A percentile compares a stretch with the other conserved stretches of the same genome.
These are phyloP conservation scores for Callosobruchus maculatus DNA, from an alignment of 2,888 invertebrate genomes.

Conservation along the genomic window DNA sequence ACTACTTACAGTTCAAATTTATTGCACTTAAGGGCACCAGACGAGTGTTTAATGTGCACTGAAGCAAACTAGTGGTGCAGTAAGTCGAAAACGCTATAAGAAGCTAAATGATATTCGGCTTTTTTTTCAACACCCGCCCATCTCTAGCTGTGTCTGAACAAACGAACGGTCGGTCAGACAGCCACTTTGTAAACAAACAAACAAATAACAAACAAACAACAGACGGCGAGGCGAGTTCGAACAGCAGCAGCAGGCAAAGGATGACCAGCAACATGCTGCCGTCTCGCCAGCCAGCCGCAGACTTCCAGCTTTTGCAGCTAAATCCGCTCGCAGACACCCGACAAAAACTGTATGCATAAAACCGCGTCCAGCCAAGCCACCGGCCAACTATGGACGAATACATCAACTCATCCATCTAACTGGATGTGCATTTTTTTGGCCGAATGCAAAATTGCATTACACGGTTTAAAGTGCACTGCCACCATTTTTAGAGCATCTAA, in stretches of 20 bases:
- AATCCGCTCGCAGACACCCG: neutral
- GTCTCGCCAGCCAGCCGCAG: neutral
- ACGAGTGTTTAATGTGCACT: no score
- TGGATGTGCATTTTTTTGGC: neutral
- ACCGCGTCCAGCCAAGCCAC: neutral
- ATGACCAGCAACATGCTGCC: neutral
- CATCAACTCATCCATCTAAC: neutral
- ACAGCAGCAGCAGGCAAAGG: neutral
- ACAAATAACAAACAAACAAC: neutral
- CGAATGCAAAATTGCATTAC: neutral
- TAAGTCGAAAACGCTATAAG: no score
- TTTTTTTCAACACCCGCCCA: no score
- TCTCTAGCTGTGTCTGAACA: no score
- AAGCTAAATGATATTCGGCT: no score
- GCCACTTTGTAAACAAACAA: neutral
- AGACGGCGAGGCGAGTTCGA: neutral
- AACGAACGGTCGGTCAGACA: neutral
- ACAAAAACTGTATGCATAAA: neutral
- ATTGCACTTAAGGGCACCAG: no score
- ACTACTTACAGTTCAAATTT: no score
- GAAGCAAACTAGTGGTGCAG: no score
- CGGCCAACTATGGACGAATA: neutral
- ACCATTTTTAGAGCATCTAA: no score
- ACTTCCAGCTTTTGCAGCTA: neutral
- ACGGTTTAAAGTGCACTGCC: no score